Percentiles rank a stretch among this genome's conserved stretches.
Evolutionary conservation across 2,797 vertebrate species (phyloP).

Genomic region (Amblyopsis hoosieri): DNA sequence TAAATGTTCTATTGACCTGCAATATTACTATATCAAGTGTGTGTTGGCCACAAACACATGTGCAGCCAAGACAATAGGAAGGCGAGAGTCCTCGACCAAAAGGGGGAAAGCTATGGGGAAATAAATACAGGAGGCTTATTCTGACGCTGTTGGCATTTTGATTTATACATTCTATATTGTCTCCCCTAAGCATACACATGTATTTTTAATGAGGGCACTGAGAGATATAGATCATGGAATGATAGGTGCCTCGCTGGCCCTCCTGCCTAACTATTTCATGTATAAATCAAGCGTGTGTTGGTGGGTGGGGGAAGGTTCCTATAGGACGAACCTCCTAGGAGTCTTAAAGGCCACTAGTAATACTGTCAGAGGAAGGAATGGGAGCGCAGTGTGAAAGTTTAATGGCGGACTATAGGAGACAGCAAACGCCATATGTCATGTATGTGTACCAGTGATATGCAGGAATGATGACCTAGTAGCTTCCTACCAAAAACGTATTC

Average conservation of each 20-base stretch:
- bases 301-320: slow-evolving; percentile 41
- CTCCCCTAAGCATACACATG: slow-evolving; percentile 80
- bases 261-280: slow-evolving; percentile 80
- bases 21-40: slow-evolving; percentile 41
- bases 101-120: slow-evolving; percentile 68
- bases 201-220: slow-evolving; percentile 83
- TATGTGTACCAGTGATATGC: no score
- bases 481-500: no score
- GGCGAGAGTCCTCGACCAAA: slow-evolving; percentile 39
- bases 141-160: slow-evolving; percentile 80
- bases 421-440: no score
- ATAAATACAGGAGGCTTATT: slow-evolving; percentile 73
- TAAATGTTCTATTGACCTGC: slow-evolving; percentile 8
- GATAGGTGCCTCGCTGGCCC: slow-evolving; percentile 78
- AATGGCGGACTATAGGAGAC: no score
- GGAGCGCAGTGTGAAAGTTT: no score
- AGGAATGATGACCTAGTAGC: no score
- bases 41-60: slow-evolving; percentile 24
- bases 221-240: slow-evolving; percentile 81
- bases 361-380: no score
- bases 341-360: no score
- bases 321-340: slow-evolving; percentile 3
- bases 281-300: slow-evolving; percentile 71
- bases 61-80: slow-evolving; percentile 51
- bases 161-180: slow-evolving; percentile 85